These are phyloP conservation scores for Malacosoma neustria DNA, from an alignment of 2,888 invertebrate genomes.

Conservation along the genomic window DNA sequence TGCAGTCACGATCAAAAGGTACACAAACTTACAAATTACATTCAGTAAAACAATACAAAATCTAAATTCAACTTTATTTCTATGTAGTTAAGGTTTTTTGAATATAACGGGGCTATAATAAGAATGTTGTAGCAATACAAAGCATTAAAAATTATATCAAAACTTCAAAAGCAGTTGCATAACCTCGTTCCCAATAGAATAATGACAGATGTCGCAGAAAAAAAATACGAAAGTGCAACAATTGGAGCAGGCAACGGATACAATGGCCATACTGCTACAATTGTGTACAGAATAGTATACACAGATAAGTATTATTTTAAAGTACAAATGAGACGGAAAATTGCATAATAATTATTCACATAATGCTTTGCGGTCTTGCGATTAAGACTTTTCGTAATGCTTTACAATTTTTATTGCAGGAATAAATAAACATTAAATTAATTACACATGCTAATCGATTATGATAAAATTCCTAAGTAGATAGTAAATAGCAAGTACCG, in stretches of 20 bases:
- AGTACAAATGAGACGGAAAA: background rate
- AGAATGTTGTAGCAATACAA: slow-evolving; percentile 35
- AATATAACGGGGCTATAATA: no score
- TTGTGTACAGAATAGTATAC: slow-evolving; percentile 14
- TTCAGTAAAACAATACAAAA: no score
- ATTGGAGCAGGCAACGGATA: slow-evolving; percentile 63
- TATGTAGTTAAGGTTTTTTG: slow-evolving; percentile 14
- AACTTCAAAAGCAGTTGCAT: slow-evolving; percentile 63
- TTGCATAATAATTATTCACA: no score
- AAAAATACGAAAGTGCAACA: slow-evolving; percentile 66
- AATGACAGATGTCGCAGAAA: slow-evolving; percentile 69
- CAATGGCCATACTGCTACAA: slow-evolving; percentile 58
- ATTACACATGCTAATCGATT: no score
- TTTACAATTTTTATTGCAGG: no score
- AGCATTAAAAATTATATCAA: slow-evolving; percentile 71
- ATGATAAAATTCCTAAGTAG: no score
- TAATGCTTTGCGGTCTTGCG: no score
- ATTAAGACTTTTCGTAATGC: no score
- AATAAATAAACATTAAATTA: no score
- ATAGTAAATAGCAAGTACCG: no score
- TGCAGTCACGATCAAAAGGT: slow-evolving; percentile 62
- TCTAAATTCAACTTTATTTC: slow-evolving; percentile 16
- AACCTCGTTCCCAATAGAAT: slow-evolving; percentile 70
- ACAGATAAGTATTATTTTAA: slow-evolving; percentile 13
- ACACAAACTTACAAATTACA: slow-evolving; percentile 27